Percentiles rank a stretch among this genome's conserved stretches.
Conservation (phyloP, 2,113 vertebrate genomes). For the Odontophorus gujanensis region DNA sequence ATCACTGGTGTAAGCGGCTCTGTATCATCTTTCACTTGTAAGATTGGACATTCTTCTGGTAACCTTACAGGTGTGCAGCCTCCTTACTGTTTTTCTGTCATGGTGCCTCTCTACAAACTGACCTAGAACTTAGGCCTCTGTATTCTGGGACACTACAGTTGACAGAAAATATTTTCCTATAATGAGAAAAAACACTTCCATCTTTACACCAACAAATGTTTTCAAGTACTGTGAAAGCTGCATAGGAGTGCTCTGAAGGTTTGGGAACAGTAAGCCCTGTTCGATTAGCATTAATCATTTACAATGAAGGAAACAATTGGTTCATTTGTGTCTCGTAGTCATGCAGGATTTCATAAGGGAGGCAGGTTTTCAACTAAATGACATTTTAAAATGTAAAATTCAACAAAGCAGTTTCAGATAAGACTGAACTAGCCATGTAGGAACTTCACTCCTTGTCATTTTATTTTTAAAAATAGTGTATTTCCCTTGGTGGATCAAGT, state of each 20-base stretch:
- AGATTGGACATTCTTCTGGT: background rate
- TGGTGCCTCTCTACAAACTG: background rate
- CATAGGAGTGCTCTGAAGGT: background rate
- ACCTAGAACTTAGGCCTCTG: background rate
- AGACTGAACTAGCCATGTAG: background rate
- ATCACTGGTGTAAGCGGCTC: background rate
- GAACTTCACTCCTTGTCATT: background rate
- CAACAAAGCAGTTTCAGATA: background rate
- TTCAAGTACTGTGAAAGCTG: slow-evolving; percentile 11
- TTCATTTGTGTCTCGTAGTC: slow-evolving; percentile 1
- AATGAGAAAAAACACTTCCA: background rate
- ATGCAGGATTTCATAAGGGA: slow-evolving; percentile 13
- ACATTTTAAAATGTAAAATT: background rate
- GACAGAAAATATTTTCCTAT: background rate
- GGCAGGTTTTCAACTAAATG: background rate
- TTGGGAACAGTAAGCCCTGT: slow-evolving; percentile 14
- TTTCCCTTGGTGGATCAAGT: background rate
- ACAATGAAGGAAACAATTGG: slow-evolving; percentile 4
- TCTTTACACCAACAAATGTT: background rate
- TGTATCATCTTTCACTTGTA: background rate
- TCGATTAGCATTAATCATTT: slow-evolving; percentile 21
- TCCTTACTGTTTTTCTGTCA: background rate
- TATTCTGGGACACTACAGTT: background rate
- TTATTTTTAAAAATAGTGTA: slow-evolving; percentile 4
- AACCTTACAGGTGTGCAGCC: rapidly evolving